These are phyloP conservation scores for Amblyopsis rosae DNA, from an alignment of 2,113 vertebrate genomes.

Conservation along the genomic window DNA sequence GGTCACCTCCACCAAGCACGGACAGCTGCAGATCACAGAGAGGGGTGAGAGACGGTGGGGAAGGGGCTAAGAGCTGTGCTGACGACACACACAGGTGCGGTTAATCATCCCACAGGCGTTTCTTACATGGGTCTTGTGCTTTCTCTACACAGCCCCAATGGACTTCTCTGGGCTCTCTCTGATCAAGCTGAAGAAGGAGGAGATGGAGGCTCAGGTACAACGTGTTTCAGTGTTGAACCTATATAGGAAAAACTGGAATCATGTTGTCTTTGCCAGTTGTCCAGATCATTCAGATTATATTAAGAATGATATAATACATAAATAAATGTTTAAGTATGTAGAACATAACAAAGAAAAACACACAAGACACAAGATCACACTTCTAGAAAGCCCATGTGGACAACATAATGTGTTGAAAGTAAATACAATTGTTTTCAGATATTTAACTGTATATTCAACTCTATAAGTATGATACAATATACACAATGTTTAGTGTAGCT, in stretches of 20 bases:
- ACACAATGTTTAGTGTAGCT: background rate
- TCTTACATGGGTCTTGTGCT: background rate
- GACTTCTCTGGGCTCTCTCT: constrained; percentile 92
- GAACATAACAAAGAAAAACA: too few relatives aligned
- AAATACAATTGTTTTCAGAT: background rate
- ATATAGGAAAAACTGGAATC: background rate
- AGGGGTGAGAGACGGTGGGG: constrained; percentile 71
- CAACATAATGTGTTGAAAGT: background rate
- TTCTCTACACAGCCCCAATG: constrained; percentile 81
- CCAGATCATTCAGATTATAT: too few relatives aligned
- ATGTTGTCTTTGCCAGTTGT: background rate
- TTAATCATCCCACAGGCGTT: background rate
- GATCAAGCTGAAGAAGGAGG: constrained; percentile 95
- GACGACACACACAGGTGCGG: background rate
- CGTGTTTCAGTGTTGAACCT: background rate
- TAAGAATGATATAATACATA: too few relatives aligned
- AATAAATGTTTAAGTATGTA: too few relatives aligned
- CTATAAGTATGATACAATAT: background rate
- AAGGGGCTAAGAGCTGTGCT: background rate
- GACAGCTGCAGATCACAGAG: constrained; percentile 88
- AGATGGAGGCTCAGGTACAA: constrained; percentile 94
- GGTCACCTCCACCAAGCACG: constrained; percentile 91
- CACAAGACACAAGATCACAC: background rate
- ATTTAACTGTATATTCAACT: background rate
- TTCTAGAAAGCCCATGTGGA: background rate